Percentiles rank a stretch among this genome's conserved stretches.
phyloP scores from a whole-genome alignment of 2,888 invertebrate genomes.

The Lamellibrachia satsuma region DNA sequence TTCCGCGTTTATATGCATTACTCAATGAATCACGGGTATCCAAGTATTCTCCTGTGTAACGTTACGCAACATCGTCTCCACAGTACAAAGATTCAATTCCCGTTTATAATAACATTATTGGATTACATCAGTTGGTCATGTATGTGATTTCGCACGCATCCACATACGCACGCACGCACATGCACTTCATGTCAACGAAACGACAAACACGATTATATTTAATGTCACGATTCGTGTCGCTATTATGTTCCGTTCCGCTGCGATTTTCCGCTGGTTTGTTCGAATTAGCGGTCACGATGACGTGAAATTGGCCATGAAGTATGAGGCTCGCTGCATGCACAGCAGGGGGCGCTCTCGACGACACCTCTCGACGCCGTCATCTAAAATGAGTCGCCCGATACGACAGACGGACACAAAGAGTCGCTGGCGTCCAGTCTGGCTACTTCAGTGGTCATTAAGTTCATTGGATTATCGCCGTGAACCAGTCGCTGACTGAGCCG shows the following conservation, averaged over 20 bases:
- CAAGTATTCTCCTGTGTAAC: not conserved
- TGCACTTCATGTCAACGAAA: not conserved
- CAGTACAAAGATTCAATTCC: not conserved
- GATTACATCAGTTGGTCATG: not conserved
- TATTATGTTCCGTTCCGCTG: not conserved
- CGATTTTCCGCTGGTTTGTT: not conserved
- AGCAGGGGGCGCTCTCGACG: not conserved
- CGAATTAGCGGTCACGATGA: not conserved
- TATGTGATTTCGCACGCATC: not conserved
- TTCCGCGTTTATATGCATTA: not conserved
- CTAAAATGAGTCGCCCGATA: not conserved
- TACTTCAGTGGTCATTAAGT: not conserved
- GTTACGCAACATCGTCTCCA: not conserved
- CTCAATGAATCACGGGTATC: not conserved
- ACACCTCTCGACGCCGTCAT: not conserved
- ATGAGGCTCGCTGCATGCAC: not conserved
- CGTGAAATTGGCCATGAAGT: not conserved
- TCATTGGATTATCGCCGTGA: not conserved
- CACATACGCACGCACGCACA: not conserved
- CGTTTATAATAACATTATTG: not conserved
- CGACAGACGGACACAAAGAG: not conserved
- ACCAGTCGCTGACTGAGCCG: not conserved
- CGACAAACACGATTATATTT: not conserved
- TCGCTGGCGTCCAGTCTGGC: not conserved
- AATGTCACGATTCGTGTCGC: not conserved